Conservation (phyloP, 2,113 vertebrate species). For the Anas platyrhynchos region DNA sequence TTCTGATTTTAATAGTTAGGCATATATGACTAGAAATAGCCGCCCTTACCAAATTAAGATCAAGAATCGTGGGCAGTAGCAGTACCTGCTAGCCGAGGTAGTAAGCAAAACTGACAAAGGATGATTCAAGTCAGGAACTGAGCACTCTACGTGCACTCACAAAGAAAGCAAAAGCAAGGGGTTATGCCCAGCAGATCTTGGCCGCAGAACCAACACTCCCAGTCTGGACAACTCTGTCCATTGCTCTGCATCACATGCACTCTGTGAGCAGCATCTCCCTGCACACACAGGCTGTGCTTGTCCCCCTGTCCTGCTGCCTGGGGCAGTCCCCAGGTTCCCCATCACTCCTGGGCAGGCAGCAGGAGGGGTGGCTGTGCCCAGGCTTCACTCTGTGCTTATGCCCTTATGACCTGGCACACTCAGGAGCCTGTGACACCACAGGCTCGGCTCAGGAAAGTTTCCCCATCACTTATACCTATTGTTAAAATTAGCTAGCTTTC, state of each 20-base stretch:
- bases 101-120: background rate
- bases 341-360: fast-evolving
- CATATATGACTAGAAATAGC: background rate
- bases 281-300: background rate
- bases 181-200: background rate
- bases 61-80: background rate
- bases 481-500: background rate
- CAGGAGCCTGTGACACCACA: no score
- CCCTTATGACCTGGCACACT: fast-evolving
- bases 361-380: background rate
- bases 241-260: background rate
- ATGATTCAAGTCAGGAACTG: background rate
- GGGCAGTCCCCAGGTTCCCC: background rate
- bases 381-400: background rate
- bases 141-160: fast-evolving
- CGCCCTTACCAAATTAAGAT: background rate
- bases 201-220: background rate
- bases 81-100: no score
- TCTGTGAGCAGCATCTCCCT: background rate
- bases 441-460: background rate
- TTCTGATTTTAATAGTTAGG: background rate
- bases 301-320: background rate
- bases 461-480: background rate
- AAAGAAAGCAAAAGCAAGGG: background rate
- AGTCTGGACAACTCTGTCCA: background rate